These are phyloP conservation scores for Leptestheria dahalacensis DNA, from an alignment of 1,140 invertebrate species.

Conservation along the genomic window DNA sequence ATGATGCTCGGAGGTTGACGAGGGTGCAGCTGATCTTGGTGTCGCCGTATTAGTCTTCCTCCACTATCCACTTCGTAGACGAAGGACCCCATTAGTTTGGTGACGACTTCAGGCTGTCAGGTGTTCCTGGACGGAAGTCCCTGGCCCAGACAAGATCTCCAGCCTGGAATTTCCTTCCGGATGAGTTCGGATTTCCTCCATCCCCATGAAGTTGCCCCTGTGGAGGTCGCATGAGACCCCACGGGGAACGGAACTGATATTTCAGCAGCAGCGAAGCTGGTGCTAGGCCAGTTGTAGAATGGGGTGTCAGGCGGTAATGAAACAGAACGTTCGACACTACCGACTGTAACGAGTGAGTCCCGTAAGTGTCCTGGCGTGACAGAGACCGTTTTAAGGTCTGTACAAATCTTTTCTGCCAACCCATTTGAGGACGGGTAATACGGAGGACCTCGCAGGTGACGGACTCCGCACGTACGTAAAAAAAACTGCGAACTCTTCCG, in stretches of 20 bases:
- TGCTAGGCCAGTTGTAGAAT: constrained; percentile 6
- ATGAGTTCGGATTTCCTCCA: neutral
- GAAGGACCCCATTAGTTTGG: too few species aligned
- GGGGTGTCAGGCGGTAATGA: constrained; percentile 6
- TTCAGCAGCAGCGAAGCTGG: neutral
- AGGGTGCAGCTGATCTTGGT: neutral
- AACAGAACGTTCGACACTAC: neutral
- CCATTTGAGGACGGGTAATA: constrained; percentile 25
- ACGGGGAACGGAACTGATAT: neutral
- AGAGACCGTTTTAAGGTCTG: constrained; percentile 5
- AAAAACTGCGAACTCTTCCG: constrained; percentile 28
- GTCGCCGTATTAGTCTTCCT: neutral
- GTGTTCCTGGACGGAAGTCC: too few species aligned
- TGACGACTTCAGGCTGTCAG: too few species aligned
- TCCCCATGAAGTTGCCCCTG: neutral
- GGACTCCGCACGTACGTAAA: constrained; percentile 26
- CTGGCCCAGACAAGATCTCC: too few species aligned
- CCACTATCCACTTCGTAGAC: too few species aligned
- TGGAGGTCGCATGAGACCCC: neutral
- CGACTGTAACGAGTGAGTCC: neutral
- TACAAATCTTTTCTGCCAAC: constrained; percentile 18
- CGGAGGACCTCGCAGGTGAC: neutral
- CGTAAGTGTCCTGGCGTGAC: neutral
- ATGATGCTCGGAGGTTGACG: too few species aligned
- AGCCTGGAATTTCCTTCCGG: neutral